Base-by-base conservation (phyloP, 2,113 vertebrate species). In the Tyrannus savana region DNA sequence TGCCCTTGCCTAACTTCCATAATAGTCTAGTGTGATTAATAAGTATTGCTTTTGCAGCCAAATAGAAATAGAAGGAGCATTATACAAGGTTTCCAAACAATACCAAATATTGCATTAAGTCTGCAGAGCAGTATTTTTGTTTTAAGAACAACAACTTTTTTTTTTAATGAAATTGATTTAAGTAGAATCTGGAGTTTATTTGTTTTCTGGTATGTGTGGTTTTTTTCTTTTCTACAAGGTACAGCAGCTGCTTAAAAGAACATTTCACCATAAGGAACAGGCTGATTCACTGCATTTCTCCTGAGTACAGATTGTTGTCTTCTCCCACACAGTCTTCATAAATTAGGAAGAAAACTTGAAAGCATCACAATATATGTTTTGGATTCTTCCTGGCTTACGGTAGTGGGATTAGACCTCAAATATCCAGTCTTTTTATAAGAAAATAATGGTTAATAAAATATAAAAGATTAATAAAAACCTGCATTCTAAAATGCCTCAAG, bases 241-340 rank as follows among this genome's bases (percentile, higher is more conserved):
- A 91, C 84, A 91, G 53, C 77, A 95, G 83, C 95, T 92, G 88
- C 10, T 14, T 90, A 93, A 95, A 93, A 96, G 92, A 97, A 92
- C 76, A 90, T 87, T 96, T 97, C 93, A 94, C 77, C 77, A 91
- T 92, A 89, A 94, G 95, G 95, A 97, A 89, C 88, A 95, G 77
- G 73, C 91, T 96, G 94, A 97, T 96, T 97, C 90, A 91, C 49
- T 95, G 68, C 63, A 74, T 91, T 95, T 95, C 93, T 97, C 94
- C 74, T 90, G 91, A 79, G 94, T 95, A 96, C 95, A 96, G 90
- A 94, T 74, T 92, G 94, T 93, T 97, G 91, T 95, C 84, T 94
- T 95, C 95, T 94, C 95, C 96, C 93, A 96, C 95, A 89, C 86
- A 92, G 46, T 78, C 91, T 91, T 90, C 90, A 92, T 86, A 93